Evolutionary conservation across 2,888 invertebrate species (phyloP).

Genomic region (Agrochola litura): DNA sequence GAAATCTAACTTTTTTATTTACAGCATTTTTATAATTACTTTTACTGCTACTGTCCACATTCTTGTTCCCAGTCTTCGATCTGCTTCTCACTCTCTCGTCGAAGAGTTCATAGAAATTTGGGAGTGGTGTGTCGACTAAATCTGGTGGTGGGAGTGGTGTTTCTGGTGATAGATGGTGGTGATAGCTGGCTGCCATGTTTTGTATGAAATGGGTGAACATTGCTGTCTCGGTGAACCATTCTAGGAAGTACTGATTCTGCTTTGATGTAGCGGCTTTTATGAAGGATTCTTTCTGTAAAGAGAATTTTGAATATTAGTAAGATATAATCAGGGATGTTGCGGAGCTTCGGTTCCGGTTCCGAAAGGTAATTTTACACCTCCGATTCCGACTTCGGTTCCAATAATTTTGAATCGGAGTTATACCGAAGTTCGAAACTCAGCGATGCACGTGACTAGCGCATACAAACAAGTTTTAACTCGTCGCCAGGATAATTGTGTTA

Average conservation of each 20-base stretch:
- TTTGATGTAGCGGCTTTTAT: slow-evolving; percentile 92
- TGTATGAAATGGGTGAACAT: slow-evolving; percentile 95
- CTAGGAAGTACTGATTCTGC: slow-evolving; percentile 93
- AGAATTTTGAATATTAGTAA: slow-evolving; percentile 9
- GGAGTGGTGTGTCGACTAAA: slow-evolving; percentile 84
- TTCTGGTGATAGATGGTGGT: slow-evolving; percentile 47
- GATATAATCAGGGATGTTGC: too few relatives aligned
- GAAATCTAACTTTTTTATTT: slow-evolving; percentile 83
- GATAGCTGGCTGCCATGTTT: slow-evolving; percentile 79
- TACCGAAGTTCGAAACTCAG: too few relatives aligned
- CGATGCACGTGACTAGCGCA: too few relatives aligned
- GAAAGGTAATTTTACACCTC: too few relatives aligned
- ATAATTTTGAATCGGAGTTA: too few relatives aligned
- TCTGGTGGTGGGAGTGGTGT: slow-evolving; percentile 40
- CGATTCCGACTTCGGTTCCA: too few relatives aligned
- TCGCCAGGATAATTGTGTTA: too few relatives aligned
- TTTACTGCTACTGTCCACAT: slow-evolving; percentile 72
- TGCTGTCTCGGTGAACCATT: slow-evolving; percentile 97
- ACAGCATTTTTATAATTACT: slow-evolving; percentile 85
- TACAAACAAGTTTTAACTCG: too few relatives aligned
- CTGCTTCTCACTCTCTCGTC: slow-evolving; percentile 78
- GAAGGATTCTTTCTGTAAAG: slow-evolving; percentile 93
- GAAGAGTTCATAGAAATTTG: slow-evolving; percentile 85
- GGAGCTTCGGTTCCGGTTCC: too few relatives aligned
- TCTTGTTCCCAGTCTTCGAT: slow-evolving; percentile 67